A percentile compares a stretch with the other conserved stretches of the same genome.
Evolutionary conservation across 1,140 invertebrate genomes (phyloP).

Genomic region (Brachionus asplanchnoidis): DNA sequence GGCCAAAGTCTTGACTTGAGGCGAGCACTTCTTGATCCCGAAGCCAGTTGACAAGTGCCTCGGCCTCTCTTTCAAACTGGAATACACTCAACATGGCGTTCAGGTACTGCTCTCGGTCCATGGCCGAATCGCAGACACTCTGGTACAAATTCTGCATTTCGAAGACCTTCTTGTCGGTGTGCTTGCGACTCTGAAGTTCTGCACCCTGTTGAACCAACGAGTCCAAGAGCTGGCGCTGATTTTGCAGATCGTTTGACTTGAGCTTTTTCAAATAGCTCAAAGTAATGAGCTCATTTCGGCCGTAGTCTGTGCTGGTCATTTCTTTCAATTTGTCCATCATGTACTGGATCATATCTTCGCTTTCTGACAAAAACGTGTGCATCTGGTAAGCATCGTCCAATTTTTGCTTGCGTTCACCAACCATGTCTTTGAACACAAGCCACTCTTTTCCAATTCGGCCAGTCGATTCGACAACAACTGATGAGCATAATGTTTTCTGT

Average conservation of each 20-base stretch:
- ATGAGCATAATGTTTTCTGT: constrained; percentile 17
- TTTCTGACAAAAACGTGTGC: not conserved
- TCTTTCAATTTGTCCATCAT: constrained; percentile 1
- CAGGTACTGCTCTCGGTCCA: constrained; percentile 9
- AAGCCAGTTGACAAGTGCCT: not conserved
- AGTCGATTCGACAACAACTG: not conserved
- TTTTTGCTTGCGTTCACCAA: not conserved
- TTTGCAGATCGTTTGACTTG: not conserved
- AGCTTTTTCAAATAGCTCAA: not conserved
- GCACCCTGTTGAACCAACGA: not conserved
- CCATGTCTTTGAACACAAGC: not conserved
- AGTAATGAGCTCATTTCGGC: not conserved
- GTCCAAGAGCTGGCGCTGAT: not conserved
- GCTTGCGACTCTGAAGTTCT: not conserved
- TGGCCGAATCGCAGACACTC: not conserved
- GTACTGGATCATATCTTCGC: not conserved
- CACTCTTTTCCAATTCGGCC: constrained; percentile 5
- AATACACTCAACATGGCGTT: constrained; percentile 37
- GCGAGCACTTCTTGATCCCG: constrained; percentile 18
- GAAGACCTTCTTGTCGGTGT: not conserved
- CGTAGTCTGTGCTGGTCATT: constrained; percentile 27
- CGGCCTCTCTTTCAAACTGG: constrained; percentile 9
- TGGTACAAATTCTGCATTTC: not conserved
- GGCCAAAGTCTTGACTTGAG: constrained; percentile 23
- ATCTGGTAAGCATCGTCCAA: not conserved